phyloP scores from a whole-genome alignment of 2,888 invertebrate species.

The Cactoblastis cactorum region DNA sequence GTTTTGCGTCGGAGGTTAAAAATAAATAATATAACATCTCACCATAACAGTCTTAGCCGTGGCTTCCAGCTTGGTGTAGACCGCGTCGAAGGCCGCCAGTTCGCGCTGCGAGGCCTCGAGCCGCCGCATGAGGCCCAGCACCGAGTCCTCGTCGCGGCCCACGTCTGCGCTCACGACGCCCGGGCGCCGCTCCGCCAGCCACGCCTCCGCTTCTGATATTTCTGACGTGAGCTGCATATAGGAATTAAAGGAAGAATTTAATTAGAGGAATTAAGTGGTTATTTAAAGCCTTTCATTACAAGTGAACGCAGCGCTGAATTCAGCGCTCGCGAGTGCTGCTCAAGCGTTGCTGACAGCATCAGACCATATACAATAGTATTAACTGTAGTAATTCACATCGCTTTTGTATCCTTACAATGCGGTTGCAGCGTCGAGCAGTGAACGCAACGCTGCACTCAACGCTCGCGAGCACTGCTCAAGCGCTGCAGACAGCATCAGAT shows the following conservation, averaged over 20 bases:
- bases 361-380: too few relatives aligned
- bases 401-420: too few relatives aligned
- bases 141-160: constrained; percentile 96
- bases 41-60: constrained; percentile 32
- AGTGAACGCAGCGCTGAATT: not conserved
- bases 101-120: constrained; percentile 90
- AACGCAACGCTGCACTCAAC: too few relatives aligned
- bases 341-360: not conserved
- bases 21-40: too few relatives aligned
- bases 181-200: constrained; percentile 92
- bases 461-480: too few relatives aligned
- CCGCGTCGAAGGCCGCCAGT: constrained; percentile 86
- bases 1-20: too few relatives aligned
- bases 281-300: too few relatives aligned
- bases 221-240: constrained; percentile 92
- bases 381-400: too few relatives aligned
- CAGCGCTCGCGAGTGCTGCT: not conserved
- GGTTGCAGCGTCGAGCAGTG: too few relatives aligned
- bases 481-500: too few relatives aligned
- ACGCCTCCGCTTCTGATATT: constrained; percentile 93
- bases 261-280: too few relatives aligned
- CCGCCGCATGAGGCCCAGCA: constrained; percentile 89
- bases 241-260: too few relatives aligned
- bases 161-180: constrained; percentile 87
- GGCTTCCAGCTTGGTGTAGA: constrained; percentile 82